A percentile compares a stretch with the other conserved stretches of the same genome.
Evolutionary conservation across 1,140 invertebrate genomes (phyloP).

Genomic region (Megathymus violae): DNA sequence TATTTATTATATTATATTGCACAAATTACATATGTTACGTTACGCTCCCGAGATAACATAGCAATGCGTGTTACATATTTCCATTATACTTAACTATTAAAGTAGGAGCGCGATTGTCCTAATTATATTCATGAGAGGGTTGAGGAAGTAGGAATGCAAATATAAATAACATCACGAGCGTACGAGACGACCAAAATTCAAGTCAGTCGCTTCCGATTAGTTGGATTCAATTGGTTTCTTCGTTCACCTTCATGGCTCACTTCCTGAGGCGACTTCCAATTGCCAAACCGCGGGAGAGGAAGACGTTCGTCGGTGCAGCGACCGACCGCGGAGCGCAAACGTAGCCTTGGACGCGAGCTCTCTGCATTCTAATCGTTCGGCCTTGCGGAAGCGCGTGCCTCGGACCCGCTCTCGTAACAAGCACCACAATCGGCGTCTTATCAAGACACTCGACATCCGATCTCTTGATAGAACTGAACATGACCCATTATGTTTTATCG

Average conservation of each 20-base stretch:
- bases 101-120: constrained; percentile 13
- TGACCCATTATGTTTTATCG: not conserved
- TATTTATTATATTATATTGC: not conserved
- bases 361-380: constrained; percentile 80
- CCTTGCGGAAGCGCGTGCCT: constrained; percentile 79
- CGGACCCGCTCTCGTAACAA: constrained; percentile 72
- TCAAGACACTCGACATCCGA: constrained; percentile 32
- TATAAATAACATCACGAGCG: constrained; percentile 57
- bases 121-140: constrained; percentile 54
- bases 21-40: not conserved
- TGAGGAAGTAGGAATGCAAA: constrained; percentile 53
- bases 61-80: too few relatives aligned
- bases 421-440: constrained; percentile 47
- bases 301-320: constrained; percentile 70
- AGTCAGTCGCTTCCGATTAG: constrained; percentile 73
- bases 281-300: constrained; percentile 65
- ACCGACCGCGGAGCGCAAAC: constrained; percentile 66
- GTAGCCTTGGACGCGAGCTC: constrained; percentile 80
- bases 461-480: constrained; percentile 23
- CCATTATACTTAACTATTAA: too few relatives aligned
- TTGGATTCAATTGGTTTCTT: constrained; percentile 52
- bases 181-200: constrained; percentile 68
- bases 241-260: constrained; percentile 71
- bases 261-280: constrained; percentile 71
- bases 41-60: not conserved